These are phyloP conservation scores for Bombus difficillimus DNA, from an alignment of 1,140 invertebrate species.

Conservation along the genomic window DNA sequence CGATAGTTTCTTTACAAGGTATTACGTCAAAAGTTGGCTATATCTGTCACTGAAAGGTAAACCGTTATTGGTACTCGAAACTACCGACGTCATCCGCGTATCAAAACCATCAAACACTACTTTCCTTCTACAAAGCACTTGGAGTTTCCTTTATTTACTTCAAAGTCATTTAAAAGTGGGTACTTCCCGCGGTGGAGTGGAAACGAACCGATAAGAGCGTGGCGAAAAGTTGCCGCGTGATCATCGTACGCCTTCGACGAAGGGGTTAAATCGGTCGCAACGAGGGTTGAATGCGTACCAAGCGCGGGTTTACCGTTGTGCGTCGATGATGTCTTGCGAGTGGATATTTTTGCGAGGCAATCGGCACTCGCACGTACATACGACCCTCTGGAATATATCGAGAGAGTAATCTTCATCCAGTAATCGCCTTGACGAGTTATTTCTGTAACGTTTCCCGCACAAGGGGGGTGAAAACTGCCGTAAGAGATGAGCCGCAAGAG, in stretches of 20 bases:
- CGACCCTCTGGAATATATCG: constrained; percentile 30
- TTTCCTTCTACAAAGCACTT: not conserved
- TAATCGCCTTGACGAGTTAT: constrained; percentile 58
- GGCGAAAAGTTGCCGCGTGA: constrained; percentile 38
- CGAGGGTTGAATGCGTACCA: constrained; percentile 15
- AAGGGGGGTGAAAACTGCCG: constrained; percentile 52
- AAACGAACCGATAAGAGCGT: constrained; percentile 22
- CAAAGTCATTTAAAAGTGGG: constrained; percentile 44
- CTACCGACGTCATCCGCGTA: no score
- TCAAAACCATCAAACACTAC: not conserved
- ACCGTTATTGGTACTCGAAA: no score
- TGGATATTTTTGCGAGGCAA: constrained; percentile 50
- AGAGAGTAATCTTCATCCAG: constrained; percentile 45
- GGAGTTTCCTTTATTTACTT: constrained; percentile 27
- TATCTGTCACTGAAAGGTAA: no score
- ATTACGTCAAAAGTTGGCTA: no score
- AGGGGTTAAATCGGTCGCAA: constrained; percentile 48
- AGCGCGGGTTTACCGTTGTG: not conserved
- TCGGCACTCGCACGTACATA: constrained; percentile 33
- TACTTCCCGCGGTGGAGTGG: not conserved
- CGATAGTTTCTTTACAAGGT: no score
- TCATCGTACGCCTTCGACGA: constrained; percentile 27
- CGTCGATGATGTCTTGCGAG: constrained; percentile 4
- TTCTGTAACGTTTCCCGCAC: constrained; percentile 57
- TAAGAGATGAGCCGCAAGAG: constrained; percentile 48